Evolutionary conservation across 2,797 vertebrate genomes (phyloP).

Genomic region (Antrozous pallidus): DNA sequence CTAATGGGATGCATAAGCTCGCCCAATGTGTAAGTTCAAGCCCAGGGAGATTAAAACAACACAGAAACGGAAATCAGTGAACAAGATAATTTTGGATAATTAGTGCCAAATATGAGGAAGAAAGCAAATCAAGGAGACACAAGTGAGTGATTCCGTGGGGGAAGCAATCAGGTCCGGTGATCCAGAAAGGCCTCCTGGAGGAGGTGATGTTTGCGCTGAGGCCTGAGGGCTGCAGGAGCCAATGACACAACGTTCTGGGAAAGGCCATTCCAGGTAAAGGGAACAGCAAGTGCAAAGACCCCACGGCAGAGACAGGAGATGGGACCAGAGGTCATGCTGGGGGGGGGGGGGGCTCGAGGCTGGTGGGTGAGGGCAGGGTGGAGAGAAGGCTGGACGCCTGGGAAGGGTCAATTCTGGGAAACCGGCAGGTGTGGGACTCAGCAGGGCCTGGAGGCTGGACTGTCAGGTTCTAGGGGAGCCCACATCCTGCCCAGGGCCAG

Average conservation of each 20-base stretch:
- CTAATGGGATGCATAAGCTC: neutral
- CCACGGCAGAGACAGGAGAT: neutral
- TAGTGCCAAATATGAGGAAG: neutral
- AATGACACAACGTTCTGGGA: neutral
- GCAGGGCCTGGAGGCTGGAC: neutral
- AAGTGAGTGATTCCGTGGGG: neutral
- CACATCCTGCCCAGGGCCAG: neutral
- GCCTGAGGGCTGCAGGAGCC: neutral
- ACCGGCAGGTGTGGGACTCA: neutral
- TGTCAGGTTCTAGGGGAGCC: neutral
- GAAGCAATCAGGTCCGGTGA: neutral
- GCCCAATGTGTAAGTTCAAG: neutral
- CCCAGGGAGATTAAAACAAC: neutral
- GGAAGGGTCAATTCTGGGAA: neutral
- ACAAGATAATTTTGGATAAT: neutral
- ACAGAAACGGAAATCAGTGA: neutral
- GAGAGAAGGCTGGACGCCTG: neutral
- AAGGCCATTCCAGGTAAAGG: neutral
- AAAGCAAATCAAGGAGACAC: neutral
- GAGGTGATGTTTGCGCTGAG: neutral
- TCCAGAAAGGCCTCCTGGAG: neutral
- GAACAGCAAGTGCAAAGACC: neutral
- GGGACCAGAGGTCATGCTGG: no score
- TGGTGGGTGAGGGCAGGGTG: fast-evolving
- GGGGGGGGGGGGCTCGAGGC: fast-evolving